Conservation (phyloP, 2,888 invertebrate genomes). For the Drosophila gaucha region DNA sequence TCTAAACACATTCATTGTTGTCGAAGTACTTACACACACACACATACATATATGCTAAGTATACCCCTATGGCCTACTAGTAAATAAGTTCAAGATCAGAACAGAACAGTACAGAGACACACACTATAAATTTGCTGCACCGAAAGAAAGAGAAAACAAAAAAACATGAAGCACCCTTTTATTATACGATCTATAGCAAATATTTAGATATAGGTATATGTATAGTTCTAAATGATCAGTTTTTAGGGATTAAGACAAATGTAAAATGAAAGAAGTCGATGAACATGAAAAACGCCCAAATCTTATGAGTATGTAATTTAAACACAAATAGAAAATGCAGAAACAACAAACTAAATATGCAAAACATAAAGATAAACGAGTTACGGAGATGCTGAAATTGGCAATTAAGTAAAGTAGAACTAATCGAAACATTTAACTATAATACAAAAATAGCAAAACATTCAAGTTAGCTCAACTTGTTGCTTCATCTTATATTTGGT, state of each 20-base stretch:
- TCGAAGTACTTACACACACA: conserved; percentile 57
- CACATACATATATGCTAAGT: conserved; percentile 58
- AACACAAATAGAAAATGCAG: conserved; percentile 21
- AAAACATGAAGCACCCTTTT: conserved; percentile 65
- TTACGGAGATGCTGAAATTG: conserved; percentile 73
- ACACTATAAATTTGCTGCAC: conserved; percentile 36
- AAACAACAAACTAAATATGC: conserved; percentile 12
- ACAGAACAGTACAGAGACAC: conserved; percentile 15
- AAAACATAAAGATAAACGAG: conserved; percentile 8
- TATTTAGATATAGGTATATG: conserved; percentile 33
- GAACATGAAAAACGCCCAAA: conserved; percentile 84
- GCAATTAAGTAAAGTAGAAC: conserved; percentile 68
- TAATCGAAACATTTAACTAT: conserved; percentile 26
- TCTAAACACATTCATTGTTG: conserved; percentile 72
- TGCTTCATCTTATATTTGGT: conserved; percentile 70
- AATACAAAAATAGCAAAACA: no score
- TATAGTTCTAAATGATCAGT: conserved; percentile 21
- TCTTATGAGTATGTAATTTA: conserved; percentile 83
- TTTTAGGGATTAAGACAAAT: conserved; percentile 56
- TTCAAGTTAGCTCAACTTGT: no score
- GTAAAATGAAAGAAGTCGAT: conserved; percentile 69
- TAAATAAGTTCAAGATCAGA: conserved; percentile 45
- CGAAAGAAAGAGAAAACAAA: no score
- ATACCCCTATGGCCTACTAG: conserved; percentile 76
- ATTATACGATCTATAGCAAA: conserved; percentile 45